These are phyloP conservation scores for Pediacus dermestoides DNA, from an alignment of 2,888 invertebrate genomes.

Conservation along the genomic window DNA sequence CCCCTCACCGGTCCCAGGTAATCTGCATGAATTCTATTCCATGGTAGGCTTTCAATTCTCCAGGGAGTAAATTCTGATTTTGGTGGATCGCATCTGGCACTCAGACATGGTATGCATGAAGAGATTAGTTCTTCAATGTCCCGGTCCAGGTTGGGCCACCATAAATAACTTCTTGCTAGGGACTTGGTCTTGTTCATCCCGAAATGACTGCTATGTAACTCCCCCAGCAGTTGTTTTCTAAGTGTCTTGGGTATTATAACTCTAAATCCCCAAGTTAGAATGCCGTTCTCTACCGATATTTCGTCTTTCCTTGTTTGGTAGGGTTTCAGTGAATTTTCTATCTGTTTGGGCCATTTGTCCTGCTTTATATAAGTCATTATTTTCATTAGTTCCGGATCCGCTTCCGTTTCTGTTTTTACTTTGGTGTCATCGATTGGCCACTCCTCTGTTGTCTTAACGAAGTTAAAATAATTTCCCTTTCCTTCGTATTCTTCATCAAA, in stretches of 20 bases:
- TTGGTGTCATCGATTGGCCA: conserved; percentile 15
- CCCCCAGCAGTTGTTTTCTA: conserved; percentile 21
- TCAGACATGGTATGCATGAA: conserved; percentile 2
- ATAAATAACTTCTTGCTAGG: conserved; percentile 30
- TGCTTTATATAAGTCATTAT: background rate
- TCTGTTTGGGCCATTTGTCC: conserved; percentile 5
- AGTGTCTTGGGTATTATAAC: conserved; percentile 11
- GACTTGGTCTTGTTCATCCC: conserved; percentile 35
- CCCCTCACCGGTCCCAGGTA: too few species aligned
- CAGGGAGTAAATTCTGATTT: conserved; percentile 4
- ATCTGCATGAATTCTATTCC: background rate
- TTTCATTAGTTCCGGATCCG: conserved; percentile 9
- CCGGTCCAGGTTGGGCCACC: conserved; percentile 28
- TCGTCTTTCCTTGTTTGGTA: conserved; percentile 13
- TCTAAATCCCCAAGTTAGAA: conserved; percentile 12
- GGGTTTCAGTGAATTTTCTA: conserved; percentile 5
- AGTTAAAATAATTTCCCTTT: conserved; percentile 6
- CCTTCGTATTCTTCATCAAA: background rate
- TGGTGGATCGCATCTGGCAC: background rate
- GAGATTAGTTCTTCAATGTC: conserved; percentile 26
- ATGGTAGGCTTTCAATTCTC: background rate
- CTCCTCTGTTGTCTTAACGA: conserved; percentile 3
- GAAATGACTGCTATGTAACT: conserved; percentile 31
- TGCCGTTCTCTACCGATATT: conserved; percentile 8
- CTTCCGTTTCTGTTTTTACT: conserved; percentile 10